Evolutionary conservation across 2,797 vertebrate genomes (phyloP), one percentile per base, ranked within the genome.

Genomic region (Sebastes oblongus): DNA sequence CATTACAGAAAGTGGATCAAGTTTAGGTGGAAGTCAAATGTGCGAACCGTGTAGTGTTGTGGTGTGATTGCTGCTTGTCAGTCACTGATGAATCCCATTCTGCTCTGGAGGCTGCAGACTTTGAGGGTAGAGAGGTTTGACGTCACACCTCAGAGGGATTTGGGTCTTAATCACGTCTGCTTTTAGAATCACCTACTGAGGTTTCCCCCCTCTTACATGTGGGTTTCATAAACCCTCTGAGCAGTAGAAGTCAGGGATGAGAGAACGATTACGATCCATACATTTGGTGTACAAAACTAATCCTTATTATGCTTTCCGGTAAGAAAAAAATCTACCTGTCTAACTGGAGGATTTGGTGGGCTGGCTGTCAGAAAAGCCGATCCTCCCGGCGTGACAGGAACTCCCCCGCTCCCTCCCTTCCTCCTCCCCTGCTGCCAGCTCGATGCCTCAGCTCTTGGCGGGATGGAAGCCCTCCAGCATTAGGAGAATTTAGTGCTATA

Each of bases 41-140:
- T 70, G 36, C 22, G 29, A 20, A 20, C 66, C 20, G 75, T 14
- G 59, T 29, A 68, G 69, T 84, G 78, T 77, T 81, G 75, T 66
- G 87, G 56, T 81, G 82, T 85, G 85, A 89, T 87, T 86, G 80
- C 66, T 82, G 77, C 79, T 34, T 75, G 89, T 88, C 75, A 54
- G 30, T 60, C 20, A n/a, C 83, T 39, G 86, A 92, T 91, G 86
- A 87, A 75, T 91, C 78, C 66, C 24, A 56, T 75, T 76, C 58
- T 77, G 65, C 42, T 59, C 42, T 36, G 58, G 68, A 66, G 64
- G 83, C 72, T 46, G 68, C 60, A 67, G 76, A 25, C 76, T 75
- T 75, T 29, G 25, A 46, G 42, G 8, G 32, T 4, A 59, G 62
- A 59, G 69, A 78, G 55, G 68, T 74, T 80, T 93, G 88, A 93